Base-by-base conservation (phyloP, 2,113 vertebrate genomes). In the Vicugna pacos region DNA sequence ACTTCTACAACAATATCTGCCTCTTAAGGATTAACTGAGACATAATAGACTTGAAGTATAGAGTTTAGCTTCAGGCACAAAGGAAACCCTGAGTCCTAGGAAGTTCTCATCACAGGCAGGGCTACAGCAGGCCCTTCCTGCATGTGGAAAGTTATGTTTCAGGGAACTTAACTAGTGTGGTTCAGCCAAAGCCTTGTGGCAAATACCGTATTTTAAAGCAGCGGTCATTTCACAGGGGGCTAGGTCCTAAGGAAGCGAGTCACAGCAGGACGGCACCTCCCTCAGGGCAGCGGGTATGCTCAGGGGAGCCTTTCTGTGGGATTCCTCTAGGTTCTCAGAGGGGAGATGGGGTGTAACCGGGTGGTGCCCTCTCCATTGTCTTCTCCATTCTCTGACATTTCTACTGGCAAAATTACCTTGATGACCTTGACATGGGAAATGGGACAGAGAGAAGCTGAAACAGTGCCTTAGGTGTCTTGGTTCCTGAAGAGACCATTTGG, bases 81-180 rank as follows among this genome's bases (percentile, higher is more conserved):
- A 24, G 69, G 75, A 46, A 26, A 13, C 2, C 2, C 50, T 24
- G 4, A 9, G 46, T 69, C 38, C 35, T 0, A 1, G 0, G 0
- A 24, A 6, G 28, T 38, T 30, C n/a, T 42, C 35, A 1, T 0
- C 35, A 10, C 2, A 3, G 8, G 35, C n/a, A 17, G 35, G 67
- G 17, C 24, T 10, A 6, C 42, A 26, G 28, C 2, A 13, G 46
- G 32, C 30, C 16, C 70, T 64, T 35, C 24, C 56, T 46, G 19
- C 0, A 0, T 20, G 20, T 15, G 8, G 12, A 4, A 38, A 26
- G 48, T 28, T 82, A 8, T 20, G 24, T 86, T 60, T 79, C 65
- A 46, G 89, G 65, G 65, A 62, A 54, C 69, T 26, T 28, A 52
- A 1, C n/a, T 69, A 8, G 20, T 9, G 30, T 56, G 80, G 3